Percentiles rank a stretch among this genome's conserved stretches.
phyloP scores from a whole-genome alignment of 1,140 invertebrate genomes.

The Neodiprion fabricii region DNA sequence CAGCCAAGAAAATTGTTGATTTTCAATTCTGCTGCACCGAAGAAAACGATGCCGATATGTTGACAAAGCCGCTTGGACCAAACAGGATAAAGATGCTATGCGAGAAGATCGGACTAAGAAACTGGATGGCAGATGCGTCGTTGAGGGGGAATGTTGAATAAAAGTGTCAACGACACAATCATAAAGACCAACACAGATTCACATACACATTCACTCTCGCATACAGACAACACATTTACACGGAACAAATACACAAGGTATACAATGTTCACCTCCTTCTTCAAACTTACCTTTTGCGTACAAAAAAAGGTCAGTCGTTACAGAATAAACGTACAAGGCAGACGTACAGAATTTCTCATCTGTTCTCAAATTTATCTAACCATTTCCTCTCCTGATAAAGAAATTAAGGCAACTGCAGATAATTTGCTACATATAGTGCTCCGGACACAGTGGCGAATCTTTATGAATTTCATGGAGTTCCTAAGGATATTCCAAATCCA shows the following conservation, averaged over 20 bases:
- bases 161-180: background rate
- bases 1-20: background rate
- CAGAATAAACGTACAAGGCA: too few relatives aligned
- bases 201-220: too few relatives aligned
- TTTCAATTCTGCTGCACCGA: background rate
- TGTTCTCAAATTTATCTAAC: too few relatives aligned
- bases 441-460: background rate
- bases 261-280: background rate
- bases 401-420: background rate
- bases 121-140: background rate
- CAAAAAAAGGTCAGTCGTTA: too few relatives aligned
- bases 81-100: background rate
- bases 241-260: background rate
- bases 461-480: too few relatives aligned
- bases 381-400: too few relatives aligned
- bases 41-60: background rate
- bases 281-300: too few relatives aligned
- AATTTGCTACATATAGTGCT: slow-evolving; percentile 15
- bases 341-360: too few relatives aligned
- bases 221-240: too few relatives aligned
- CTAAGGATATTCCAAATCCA: too few relatives aligned
- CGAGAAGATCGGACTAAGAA: background rate
- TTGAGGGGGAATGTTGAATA: background rate
- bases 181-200: too few relatives aligned
- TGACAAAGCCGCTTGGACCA: background rate